phyloP scores from a whole-genome alignment of 2,113 vertebrate species.

The Hippocampus barbouri region DNA sequence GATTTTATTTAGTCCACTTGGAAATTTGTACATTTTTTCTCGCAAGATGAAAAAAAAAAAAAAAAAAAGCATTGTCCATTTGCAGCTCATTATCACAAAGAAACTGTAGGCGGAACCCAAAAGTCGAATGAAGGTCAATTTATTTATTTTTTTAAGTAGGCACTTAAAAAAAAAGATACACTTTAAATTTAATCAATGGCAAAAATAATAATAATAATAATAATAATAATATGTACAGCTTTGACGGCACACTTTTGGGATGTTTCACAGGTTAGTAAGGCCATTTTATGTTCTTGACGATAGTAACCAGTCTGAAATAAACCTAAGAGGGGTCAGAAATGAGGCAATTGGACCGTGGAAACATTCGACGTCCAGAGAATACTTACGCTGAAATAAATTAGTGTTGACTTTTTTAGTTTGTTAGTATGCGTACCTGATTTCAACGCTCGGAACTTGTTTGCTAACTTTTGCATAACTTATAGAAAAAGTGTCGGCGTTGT shows the following conservation, averaged over 20 bases:
- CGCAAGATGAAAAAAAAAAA: constrained; percentile 71
- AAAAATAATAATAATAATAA: not conserved
- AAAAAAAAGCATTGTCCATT: constrained; percentile 65
- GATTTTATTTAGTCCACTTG: constrained; percentile 76
- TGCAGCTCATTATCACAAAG: constrained; percentile 59
- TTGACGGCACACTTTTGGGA: constrained; percentile 47
- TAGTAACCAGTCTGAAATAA: constrained; percentile 63
- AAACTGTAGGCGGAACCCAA: constrained; percentile 46
- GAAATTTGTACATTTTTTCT: constrained; percentile 68
- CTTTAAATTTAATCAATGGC: constrained; percentile 57
- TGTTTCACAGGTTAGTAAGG: constrained; percentile 63
- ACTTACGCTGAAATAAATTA: constrained; percentile 70
- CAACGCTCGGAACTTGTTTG: constrained; percentile 32
- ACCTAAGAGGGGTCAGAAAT: constrained; percentile 51
- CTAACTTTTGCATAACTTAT: constrained; percentile 72
- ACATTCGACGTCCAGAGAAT: constrained; percentile 25
- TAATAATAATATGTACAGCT: constrained; percentile 70
- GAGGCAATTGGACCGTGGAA: constrained; percentile 53
- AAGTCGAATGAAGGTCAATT: constrained; percentile 55
- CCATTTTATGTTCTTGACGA: constrained; percentile 31
- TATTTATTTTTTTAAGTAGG: constrained; percentile 47
- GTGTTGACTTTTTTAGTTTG: constrained; percentile 56
- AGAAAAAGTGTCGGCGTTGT: constrained; percentile 63
- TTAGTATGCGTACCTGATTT: constrained; percentile 77
- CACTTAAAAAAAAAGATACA: constrained; percentile 61